Evolutionary conservation across 2,797 vertebrate species (phyloP).

Genomic region (Nothura maculosa): DNA sequence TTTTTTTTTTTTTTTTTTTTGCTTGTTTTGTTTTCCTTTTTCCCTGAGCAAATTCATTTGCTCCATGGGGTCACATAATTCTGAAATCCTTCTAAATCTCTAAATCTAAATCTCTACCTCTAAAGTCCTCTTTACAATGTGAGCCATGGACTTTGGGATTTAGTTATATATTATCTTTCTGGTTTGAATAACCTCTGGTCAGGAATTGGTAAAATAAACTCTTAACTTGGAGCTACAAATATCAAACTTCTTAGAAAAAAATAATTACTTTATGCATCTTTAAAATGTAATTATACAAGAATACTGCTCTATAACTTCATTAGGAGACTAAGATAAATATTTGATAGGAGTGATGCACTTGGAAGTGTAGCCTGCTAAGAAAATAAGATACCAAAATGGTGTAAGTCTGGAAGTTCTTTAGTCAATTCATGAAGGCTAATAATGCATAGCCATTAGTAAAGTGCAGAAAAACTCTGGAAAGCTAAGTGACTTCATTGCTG

Average conservation of each 20-base stretch:
- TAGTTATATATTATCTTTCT: neutral
- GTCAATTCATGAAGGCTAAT: neutral
- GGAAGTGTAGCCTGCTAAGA: neutral
- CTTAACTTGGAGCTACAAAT: neutral
- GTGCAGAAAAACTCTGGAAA: neutral
- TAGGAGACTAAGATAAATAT: neutral
- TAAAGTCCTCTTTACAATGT: neutral
- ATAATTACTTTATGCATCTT: neutral
- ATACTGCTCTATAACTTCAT: neutral
- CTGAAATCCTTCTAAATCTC: fast-evolving
- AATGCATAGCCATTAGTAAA: neutral
- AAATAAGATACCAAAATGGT: neutral
- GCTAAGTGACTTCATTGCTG: neutral
- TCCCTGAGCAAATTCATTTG: neutral
- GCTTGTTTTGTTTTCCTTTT: fast-evolving
- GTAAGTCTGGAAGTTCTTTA: neutral
- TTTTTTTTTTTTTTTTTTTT: fast-evolving
- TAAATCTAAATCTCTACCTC: fast-evolving
- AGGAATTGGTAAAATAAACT: neutral
- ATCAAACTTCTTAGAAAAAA: neutral
- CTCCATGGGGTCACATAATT: neutral
- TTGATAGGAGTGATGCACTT: neutral
- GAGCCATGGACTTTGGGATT: neutral
- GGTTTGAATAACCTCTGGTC: neutral
- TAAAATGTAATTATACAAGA: neutral